Percentiles rank a stretch among this genome's conserved stretches.
These are phyloP conservation scores for Magallana nippona DNA, from an alignment of 2,888 invertebrate genomes.

Conservation along the genomic window DNA sequence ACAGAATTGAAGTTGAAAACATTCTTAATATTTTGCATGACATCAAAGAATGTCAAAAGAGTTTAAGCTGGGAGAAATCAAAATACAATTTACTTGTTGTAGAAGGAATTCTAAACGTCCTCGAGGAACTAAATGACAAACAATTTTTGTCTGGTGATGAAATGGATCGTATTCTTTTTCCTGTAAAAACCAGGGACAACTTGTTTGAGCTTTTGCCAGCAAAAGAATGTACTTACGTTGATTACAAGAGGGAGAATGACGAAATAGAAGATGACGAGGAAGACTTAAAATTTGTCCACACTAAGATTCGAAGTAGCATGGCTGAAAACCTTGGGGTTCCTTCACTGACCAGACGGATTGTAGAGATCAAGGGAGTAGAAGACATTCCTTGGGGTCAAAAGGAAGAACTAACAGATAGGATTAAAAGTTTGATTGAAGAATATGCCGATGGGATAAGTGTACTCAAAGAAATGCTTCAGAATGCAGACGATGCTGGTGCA, in stretches of 20 bases:
- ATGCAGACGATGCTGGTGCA: conserved; percentile 75
- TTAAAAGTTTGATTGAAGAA: conserved; percentile 66
- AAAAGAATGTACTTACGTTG: conserved; percentile 40
- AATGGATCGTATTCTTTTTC: conserved; percentile 10
- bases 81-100: conserved; percentile 32
- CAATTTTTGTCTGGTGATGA: not conserved
- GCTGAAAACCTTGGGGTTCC: conserved; percentile 64
- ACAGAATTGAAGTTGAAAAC: not conserved
- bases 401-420: conserved; percentile 68
- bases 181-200: conserved; percentile 22
- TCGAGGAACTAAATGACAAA: conserved; percentile 12
- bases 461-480: conserved; percentile 74
- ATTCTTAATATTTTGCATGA: conserved; percentile 16
- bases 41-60: conserved; percentile 29
- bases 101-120: conserved; percentile 25
- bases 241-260: conserved; percentile 22
- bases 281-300: conserved; percentile 61
- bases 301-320: conserved; percentile 53
- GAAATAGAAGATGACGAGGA: conserved; percentile 40
- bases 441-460: conserved; percentile 75
- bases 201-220: conserved; percentile 26
- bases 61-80: not conserved
- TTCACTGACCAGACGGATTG: conserved; percentile 56
- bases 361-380: conserved; percentile 53
- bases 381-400: conserved; percentile 67